Percentiles rank a stretch among this genome's conserved stretches.
These are phyloP conservation scores for Graptemys geographica DNA, from an alignment of 2,797 vertebrate species.

Conservation along the genomic window DNA sequence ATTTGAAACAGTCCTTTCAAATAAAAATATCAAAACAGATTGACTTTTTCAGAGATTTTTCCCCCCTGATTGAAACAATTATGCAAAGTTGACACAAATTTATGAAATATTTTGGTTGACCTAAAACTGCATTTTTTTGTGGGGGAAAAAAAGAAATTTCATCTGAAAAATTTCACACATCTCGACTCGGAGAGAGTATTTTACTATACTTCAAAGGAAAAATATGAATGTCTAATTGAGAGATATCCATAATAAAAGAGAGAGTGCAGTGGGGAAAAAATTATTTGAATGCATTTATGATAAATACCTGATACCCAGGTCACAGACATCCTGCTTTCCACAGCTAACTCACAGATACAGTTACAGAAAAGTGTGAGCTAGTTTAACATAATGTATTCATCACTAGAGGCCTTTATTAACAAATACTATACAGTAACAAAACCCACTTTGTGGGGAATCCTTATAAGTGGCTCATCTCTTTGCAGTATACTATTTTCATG, in stretches of 20 bases:
- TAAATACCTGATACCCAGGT: not conserved
- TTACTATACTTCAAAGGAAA: not conserved
- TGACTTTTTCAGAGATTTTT: not conserved
- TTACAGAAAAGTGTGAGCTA: not conserved
- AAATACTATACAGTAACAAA: not conserved
- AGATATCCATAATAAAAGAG: not conserved
- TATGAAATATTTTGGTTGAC: not conserved
- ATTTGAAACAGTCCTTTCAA: too few species aligned
- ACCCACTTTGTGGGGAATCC: not conserved
- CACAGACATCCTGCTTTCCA: not conserved
- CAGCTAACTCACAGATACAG: not conserved
- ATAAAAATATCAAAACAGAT: not conserved
- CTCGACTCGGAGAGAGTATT: not conserved
- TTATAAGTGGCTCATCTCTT: not conserved
- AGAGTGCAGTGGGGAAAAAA: not conserved
- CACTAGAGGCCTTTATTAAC: not conserved
- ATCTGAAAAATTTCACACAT: not conserved
- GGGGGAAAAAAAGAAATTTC: not conserved
- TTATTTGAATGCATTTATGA: not conserved
- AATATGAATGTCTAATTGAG: not conserved
- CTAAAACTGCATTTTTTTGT: not conserved
- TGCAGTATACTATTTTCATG: not conserved
- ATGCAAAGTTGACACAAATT: not conserved
- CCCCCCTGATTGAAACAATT: not conserved
- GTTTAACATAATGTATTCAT: not conserved